A percentile compares a stretch with the other conserved stretches of the same genome.
phyloP scores from a whole-genome alignment of 2,797 vertebrate species.

The Chloroceryle amazona region DNA sequence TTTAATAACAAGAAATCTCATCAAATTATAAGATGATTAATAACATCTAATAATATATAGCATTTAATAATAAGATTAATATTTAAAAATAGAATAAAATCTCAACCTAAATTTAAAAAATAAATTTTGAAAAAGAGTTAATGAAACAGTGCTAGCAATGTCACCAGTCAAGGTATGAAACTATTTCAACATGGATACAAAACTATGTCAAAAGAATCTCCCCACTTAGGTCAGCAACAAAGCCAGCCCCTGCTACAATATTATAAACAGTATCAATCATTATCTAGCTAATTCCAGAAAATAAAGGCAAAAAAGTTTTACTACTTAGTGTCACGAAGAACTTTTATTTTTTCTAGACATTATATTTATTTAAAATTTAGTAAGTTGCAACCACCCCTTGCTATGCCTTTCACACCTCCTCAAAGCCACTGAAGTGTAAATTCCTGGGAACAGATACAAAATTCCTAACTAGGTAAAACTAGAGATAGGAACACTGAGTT shows the following conservation, averaged over 20 bases:
- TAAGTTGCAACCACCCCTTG: not conserved
- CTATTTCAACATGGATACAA: not conserved
- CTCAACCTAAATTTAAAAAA: not conserved
- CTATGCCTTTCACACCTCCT: not conserved
- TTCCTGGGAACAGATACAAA: not conserved
- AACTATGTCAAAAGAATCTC: not conserved
- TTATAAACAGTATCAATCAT: not conserved
- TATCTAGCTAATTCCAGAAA: slow-evolving; percentile 30
- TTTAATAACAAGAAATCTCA: not conserved
- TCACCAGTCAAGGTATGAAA: not conserved
- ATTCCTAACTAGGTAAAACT: not conserved
- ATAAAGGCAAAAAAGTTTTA: not conserved
- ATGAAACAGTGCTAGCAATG: not conserved
- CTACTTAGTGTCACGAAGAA: not conserved
- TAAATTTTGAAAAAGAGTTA: slow-evolving; percentile 1
- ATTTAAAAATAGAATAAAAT: not conserved
- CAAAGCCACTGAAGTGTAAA: not conserved
- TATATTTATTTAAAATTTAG: not conserved
- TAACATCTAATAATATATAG: not conserved
- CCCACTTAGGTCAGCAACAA: not conserved
- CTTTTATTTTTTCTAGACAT: not conserved
- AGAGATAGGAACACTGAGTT: not conserved
- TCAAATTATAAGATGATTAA: not conserved
- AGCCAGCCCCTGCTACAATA: not conserved
- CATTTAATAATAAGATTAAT: not conserved